Evolutionary conservation across 2,888 invertebrate species (phyloP), one percentile per base, ranked within the genome.

Genomic region (Cordilura impudica): DNA sequence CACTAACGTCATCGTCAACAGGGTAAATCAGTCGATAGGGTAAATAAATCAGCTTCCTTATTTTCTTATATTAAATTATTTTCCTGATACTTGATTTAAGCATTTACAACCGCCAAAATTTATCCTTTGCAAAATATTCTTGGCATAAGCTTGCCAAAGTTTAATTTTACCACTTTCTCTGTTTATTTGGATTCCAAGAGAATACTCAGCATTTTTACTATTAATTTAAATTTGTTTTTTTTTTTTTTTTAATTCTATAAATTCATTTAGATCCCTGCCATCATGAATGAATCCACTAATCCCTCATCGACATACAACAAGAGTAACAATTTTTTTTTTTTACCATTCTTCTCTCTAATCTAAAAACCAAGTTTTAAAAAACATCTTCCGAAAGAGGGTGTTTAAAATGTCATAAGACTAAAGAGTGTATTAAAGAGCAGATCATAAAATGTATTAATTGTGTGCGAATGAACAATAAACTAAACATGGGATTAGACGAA

Each of bases 21-120:
- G n/a, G n/a, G n/a, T n/a, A n/a, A n/a, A n/a, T n/a, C n/a, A n/a
- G 65, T 23, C 51, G 2, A 35, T 51, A 65, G 7, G 65, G 53
- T 39, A 65, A 65, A n/a, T n/a, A n/a, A n/a, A 8, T 35, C 14
- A 12, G 3, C 18, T 19, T 49, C 35, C 4, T 51, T 45, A 5
- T 7, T 8, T 23, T 51, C 21, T n/a, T 26, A 6, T 26, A 4
- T 26, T 26, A 26, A 26, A 5, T 2, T 2, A 10, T 63, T 63
- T 35, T 21, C 63, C 19, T 49, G 14, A 43, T 45, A 14, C 3
- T 26, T 21, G 21, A 18, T 60, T 60, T 60, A 2, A 43, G n/a
- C 60, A 60, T 6, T 39, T 39, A 26, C 60, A 45, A 14, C 21
- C 19, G 12, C 8, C 6, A 21, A 60, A 43, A 21, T 60, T 60